Evolutionary conservation across 2,797 vertebrate species (phyloP).

Genomic region (Halcyon chelicuti): DNA sequence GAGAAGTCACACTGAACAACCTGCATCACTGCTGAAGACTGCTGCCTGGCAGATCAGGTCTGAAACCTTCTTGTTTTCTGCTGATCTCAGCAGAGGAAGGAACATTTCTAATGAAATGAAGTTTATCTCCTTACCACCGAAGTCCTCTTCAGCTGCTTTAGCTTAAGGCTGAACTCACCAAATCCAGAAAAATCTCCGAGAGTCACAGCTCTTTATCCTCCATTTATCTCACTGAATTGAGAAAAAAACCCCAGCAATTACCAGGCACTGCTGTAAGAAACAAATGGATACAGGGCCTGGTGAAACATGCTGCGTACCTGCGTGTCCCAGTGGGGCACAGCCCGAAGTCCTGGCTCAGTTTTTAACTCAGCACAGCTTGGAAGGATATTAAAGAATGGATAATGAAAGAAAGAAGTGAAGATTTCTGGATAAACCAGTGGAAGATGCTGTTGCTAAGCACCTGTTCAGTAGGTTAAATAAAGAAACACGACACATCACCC

Average conservation of each 20-base stretch:
- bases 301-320: neutral
- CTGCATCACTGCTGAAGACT: neutral
- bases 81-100: neutral
- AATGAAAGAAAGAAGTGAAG: neutral
- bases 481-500: neutral
- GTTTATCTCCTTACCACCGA: neutral
- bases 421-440: neutral
- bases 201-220: neutral
- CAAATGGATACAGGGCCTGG: neutral
- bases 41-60: neutral
- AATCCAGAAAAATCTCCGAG: neutral
- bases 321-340: neutral
- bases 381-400: neutral
- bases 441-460: conserved; percentile 60
- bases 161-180: neutral
- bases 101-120: neutral
- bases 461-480: conserved; percentile 29
- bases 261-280: neutral
- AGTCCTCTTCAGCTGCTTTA: neutral
- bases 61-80: neutral
- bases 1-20: neutral
- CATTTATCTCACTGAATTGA: neutral
- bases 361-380: neutral
- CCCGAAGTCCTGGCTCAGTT: neutral
- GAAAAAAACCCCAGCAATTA: neutral